Evolutionary conservation across 2,797 vertebrate species (phyloP).

Genomic region (Ctenopoma multispine): DNA sequence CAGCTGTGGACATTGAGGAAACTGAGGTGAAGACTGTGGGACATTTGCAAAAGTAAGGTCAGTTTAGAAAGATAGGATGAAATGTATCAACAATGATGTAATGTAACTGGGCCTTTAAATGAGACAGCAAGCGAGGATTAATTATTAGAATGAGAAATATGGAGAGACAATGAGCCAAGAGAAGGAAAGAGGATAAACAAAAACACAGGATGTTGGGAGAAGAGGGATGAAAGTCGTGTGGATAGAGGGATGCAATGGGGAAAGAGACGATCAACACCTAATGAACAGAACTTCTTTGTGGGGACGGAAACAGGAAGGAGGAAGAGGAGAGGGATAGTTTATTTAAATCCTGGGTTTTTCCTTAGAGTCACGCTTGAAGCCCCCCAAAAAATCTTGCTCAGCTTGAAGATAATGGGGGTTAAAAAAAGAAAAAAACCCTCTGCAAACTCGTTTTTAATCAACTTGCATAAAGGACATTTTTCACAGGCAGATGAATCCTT

Average conservation of each 20-base stretch:
- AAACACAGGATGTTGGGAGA: background rate
- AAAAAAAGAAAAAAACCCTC: background rate
- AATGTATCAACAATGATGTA: no score
- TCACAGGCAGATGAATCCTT: conserved; percentile 13
- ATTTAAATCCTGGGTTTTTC: conserved; percentile 16
- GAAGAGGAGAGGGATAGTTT: conserved; percentile 19
- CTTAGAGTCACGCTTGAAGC: conserved; percentile 33
- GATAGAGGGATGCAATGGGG: background rate
- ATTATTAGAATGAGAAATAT: no score
- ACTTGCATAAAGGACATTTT: conserved; percentile 10
- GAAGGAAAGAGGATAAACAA: background rate
- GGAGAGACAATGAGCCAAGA: background rate
- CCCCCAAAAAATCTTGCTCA: conserved; percentile 2
- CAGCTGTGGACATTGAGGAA: no score
- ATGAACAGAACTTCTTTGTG: conserved; percentile 9
- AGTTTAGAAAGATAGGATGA: no score
- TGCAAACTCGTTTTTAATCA: conserved; percentile 19
- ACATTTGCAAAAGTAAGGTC: no score
- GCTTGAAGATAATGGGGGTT: background rate
- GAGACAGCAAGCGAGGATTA: background rate
- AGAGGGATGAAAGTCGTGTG: no score
- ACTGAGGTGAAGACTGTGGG: no score
- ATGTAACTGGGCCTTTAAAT: background rate
- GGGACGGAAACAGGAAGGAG: conserved; percentile 33
- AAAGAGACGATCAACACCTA: conserved; percentile 1